These are phyloP conservation scores for Tribolium castaneum DNA, from an alignment of 1,140 invertebrate species.

Conservation along the genomic window DNA sequence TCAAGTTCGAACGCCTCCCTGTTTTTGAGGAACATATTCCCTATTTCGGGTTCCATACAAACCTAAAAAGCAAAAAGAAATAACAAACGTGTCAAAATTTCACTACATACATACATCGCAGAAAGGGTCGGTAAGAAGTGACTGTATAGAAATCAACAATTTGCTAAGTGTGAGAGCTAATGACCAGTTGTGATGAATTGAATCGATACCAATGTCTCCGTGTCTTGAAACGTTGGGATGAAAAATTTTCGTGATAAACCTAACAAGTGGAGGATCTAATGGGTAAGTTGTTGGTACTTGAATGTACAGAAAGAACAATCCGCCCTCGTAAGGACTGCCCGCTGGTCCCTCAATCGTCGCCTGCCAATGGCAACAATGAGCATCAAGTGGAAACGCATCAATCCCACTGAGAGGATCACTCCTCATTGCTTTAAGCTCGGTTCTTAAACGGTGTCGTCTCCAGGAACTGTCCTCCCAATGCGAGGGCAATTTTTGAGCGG, in stretches of 20 bases:
- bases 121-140: conserved; percentile 92
- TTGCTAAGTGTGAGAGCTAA: conserved; percentile 92
- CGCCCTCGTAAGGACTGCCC: conserved; percentile 93
- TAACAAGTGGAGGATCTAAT: conserved; percentile 88
- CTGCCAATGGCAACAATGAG: conserved; percentile 88
- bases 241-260: conserved; percentile 91
- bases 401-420: conserved; percentile 92
- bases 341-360: conserved; percentile 89
- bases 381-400: conserved; percentile 86
- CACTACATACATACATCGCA: conserved; percentile 72
- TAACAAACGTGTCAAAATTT: conserved; percentile 32
- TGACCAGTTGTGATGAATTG: conserved; percentile 96
- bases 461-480: conserved; percentile 77
- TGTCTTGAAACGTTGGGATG: conserved; percentile 96
- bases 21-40: conserved; percentile 83
- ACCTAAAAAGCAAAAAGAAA: background rate
- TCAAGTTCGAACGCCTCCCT: conserved; percentile 82
- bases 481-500: conserved; percentile 70
- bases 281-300: conserved; percentile 92
- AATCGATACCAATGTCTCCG: conserved; percentile 96
- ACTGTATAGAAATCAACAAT: conserved; percentile 90
- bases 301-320: conserved; percentile 93
- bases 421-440: conserved; percentile 79
- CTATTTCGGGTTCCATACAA: conserved; percentile 88
- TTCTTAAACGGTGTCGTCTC: conserved; percentile 77